Percentiles rank a stretch among this genome's conserved stretches.
Evolutionary conservation across 2,888 invertebrate genomes (phyloP).

Genomic region (Oxyteleia sp.): DNA sequence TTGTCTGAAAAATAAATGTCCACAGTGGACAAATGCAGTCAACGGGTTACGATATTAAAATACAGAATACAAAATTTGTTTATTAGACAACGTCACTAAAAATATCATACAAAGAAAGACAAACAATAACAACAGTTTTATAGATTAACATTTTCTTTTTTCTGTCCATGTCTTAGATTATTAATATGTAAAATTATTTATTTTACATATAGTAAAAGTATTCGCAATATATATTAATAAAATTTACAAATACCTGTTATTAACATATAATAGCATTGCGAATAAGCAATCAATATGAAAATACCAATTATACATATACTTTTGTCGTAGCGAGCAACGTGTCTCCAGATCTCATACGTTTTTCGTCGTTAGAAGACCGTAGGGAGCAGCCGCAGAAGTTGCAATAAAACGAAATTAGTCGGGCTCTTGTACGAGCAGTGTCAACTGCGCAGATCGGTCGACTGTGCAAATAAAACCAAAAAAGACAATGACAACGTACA

Average conservation of each 20-base stretch:
- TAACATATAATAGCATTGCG: constrained; percentile 20
- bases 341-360: constrained; percentile 37
- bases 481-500: constrained; percentile 60
- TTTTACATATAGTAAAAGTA: no score
- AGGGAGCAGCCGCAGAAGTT: constrained; percentile 71
- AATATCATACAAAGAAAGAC: no score
- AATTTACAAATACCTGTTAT: not conserved
- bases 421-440: constrained; percentile 72
- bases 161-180: no score
- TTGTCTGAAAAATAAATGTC: no score
- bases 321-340: constrained; percentile 19
- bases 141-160: no score
- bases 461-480: constrained; percentile 64
- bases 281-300: constrained; percentile 47
- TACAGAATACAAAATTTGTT: no score
- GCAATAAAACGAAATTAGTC: constrained; percentile 82
- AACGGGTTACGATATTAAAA: no score
- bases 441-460: constrained; percentile 62
- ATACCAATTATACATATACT: constrained; percentile 30
- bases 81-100: no score
- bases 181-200: no score
- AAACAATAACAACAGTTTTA: no score
- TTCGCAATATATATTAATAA: constrained; percentile 5
- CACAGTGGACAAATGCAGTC: no score
- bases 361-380: constrained; percentile 58